Percentiles rank a stretch among this genome's conserved stretches.
Conservation (phyloP, 2,888 invertebrate genomes). For the Brachyptera putata region DNA sequence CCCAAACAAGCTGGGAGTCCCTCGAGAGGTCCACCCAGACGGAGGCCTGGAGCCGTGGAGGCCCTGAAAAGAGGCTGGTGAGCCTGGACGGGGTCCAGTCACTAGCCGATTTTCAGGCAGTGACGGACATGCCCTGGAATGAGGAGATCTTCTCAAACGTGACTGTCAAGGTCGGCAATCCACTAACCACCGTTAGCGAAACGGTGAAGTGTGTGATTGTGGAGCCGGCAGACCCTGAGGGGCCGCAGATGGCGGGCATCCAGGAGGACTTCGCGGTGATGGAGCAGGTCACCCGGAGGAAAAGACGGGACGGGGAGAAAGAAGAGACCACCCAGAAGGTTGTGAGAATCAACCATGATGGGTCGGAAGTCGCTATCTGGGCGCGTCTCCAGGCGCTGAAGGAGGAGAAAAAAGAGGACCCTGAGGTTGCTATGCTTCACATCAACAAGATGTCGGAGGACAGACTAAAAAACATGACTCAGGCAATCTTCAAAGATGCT, state of each 20-base stretch:
- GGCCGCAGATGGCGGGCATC: neutral
- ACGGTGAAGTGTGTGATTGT: neutral
- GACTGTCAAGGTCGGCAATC: neutral
- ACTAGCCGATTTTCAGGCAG: neutral
- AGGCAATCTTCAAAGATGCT: neutral
- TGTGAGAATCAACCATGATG: neutral
- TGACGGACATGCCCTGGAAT: neutral
- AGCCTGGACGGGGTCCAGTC: neutral
- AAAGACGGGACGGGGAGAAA: neutral
- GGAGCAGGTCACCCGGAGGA: neutral
- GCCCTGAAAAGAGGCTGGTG: neutral
- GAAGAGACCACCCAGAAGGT: neutral
- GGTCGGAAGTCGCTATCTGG: neutral
- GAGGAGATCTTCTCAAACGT: neutral
- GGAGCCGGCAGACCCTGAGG: neutral
- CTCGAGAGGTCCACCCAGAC: neutral
- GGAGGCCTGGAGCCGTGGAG: neutral
- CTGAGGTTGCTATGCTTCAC: neutral
- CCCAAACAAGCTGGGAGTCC: neutral
- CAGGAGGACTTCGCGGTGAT: neutral
- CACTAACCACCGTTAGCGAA: neutral
- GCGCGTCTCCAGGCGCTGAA: neutral
- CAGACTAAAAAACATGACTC: neutral
- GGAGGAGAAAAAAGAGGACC: neutral
- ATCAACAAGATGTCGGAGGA: neutral